These are phyloP conservation scores for Microtus montanus DNA, from an alignment of 2,113 vertebrate genomes.

Conservation along the genomic window DNA sequence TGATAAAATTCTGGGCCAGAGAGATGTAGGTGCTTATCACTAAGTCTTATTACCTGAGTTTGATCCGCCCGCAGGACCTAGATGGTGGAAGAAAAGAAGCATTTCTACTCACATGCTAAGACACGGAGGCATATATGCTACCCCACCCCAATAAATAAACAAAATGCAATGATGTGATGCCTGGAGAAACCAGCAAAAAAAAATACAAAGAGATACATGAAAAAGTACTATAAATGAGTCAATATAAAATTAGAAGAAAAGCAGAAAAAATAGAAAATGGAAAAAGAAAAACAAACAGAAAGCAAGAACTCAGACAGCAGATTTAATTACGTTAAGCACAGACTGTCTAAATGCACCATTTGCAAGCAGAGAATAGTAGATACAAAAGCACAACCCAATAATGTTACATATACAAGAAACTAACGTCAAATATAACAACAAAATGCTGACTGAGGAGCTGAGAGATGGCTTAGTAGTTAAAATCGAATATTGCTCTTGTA, in stretches of 20 bases:
- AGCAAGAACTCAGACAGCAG: neutral
- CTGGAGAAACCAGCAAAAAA: neutral
- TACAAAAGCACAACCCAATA: neutral
- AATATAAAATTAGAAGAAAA: neutral
- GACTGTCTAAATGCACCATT: neutral
- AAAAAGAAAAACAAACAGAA: neutral
- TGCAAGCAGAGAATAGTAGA: neutral
- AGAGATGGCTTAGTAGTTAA: too few relatives aligned
- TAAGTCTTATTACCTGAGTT: neutral
- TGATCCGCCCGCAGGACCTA: neutral
- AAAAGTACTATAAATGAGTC: neutral
- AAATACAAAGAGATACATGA: neutral
- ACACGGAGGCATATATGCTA: neutral
- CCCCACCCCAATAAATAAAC: neutral
- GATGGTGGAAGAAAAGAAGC: neutral
- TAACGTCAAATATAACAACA: neutral
- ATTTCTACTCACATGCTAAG: neutral
- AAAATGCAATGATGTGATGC: neutral
- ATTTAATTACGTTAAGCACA: neutral
- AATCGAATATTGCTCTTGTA: neutral
- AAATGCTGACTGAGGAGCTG: neutral
- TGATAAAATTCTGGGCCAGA: neutral
- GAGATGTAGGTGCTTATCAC: neutral
- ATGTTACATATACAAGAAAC: neutral
- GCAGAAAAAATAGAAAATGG: neutral